Base-by-base conservation (phyloP, 2,113 vertebrate species). In the Acrocephalus arundinaceus region DNA sequence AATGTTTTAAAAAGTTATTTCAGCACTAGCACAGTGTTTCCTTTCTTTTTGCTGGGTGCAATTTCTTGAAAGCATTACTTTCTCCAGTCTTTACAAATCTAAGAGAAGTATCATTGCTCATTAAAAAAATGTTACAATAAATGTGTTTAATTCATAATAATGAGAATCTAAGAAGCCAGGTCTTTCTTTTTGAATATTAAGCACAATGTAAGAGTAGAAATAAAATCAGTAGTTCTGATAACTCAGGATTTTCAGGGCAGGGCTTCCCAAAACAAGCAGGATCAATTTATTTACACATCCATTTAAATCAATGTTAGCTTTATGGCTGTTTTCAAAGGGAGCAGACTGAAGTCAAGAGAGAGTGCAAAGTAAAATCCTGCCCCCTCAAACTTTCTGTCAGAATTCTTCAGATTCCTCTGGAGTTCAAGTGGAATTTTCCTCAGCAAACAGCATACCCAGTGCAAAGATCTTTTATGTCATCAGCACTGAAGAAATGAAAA, bases 381-480 rank as follows among this genome's bases (percentile, higher is more conserved):
- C 67, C 77, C 58, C 70, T 92, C 81, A 87, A 95, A 97, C 91
- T 95, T 97, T 89, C 70, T 87, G 70, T 57, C 93, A 93, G 74
- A 96, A 95, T 95, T 95, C 91, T 96, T 97, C 89, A 76, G 80
- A 96, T 95, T 94, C 74, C 94, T 96, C 78, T 2, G 3, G 87
- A 94, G 93, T 95, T 96, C 96, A 97, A 96, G 93, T 97, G 96
- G 94, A 97, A 95, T 95, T 97, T 95, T 97, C 94, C 94, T 94
- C 81, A 76, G 77, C 87, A 93, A 93, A 84, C 70, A 86, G 74
- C 59, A 46, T 91, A 95, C 58, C 76, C 89, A 82, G 70, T 87
- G 89, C 70, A 93, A 87, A 91, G 94, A 94, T 89, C 89, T 85
- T 94, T 87, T 89, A 89, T 96, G 84, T 87, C 96, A 79, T 94